phyloP scores from a whole-genome alignment of 1,140 invertebrate genomes.

The Brachionus sp. region DNA sequence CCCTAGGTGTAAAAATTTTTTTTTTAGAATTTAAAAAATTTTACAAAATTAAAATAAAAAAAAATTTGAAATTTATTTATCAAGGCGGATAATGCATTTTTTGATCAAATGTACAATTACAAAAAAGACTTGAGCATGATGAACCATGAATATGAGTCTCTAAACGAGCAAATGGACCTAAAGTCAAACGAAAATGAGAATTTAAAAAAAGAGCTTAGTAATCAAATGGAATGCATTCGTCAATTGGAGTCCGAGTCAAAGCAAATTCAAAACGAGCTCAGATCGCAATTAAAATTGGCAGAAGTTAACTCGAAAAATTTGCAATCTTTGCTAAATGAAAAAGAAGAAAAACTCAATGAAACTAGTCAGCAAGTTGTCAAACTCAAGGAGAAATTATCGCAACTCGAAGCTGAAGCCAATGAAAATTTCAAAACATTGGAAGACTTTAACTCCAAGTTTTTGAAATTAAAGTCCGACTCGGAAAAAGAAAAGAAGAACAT shows the following conservation, averaged over 20 bases:
- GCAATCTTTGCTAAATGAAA: not conserved
- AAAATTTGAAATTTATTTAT: not conserved
- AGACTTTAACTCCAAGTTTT: not conserved
- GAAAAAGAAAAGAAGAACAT: not conserved
- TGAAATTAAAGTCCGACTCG: not conserved
- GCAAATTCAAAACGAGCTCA: not conserved
- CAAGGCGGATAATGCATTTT: not conserved
- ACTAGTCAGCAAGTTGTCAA: not conserved
- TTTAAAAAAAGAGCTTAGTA: not conserved
- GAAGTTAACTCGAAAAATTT: not conserved
- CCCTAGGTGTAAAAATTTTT: too few species aligned
- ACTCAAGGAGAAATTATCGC: not conserved
- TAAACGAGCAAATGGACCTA: not conserved
- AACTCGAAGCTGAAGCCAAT: not conserved
- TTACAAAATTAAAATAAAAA: too few species aligned
- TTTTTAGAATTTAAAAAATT: too few species aligned
- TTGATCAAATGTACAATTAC: conserved; percentile 2
- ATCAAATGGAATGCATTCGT: not conserved
- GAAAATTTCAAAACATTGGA: conserved; percentile 29
- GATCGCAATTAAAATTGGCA: not conserved
- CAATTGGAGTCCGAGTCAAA: not conserved
- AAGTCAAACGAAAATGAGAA: not conserved
- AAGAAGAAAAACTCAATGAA: not conserved
- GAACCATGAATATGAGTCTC: conserved; percentile 5
- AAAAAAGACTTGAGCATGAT: conserved; percentile 39